Conservation (phyloP, 2,113 vertebrate genomes). For the Ardeotis arabs region DNA sequence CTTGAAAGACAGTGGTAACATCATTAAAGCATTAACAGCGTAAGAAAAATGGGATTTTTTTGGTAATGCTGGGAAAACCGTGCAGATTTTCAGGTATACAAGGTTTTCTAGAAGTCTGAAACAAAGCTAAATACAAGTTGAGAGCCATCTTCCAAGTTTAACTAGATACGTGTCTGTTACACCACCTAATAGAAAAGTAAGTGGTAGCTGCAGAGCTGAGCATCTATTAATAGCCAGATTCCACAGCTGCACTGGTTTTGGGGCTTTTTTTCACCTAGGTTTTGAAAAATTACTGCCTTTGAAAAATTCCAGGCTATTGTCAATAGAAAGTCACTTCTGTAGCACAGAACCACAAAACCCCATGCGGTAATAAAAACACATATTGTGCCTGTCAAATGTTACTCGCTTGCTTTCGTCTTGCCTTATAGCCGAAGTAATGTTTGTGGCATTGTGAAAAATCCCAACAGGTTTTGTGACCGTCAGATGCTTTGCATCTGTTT, state of each 20-base stretch:
- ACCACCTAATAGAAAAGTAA: not conserved
- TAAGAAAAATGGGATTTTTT: not conserved
- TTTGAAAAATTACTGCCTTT: not conserved
- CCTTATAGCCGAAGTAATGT: not conserved
- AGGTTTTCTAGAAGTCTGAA: not conserved
- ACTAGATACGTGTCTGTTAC: not conserved
- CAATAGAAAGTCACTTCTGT: not conserved
- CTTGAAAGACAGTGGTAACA: accelerated
- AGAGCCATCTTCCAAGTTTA: not conserved
- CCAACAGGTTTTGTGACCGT: not conserved
- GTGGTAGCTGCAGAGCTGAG: not conserved
- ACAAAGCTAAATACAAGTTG: not conserved
- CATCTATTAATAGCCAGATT: not conserved
- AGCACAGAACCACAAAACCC: not conserved
- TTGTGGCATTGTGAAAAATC: not conserved
- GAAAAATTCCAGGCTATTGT: slow-evolving; percentile 4
- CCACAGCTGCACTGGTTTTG: not conserved
- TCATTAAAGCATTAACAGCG: not conserved
- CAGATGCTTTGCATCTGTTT: slow-evolving; percentile 1
- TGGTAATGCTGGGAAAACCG: not conserved
- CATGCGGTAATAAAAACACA: not conserved
- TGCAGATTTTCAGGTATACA: not conserved
- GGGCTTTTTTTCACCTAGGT: not conserved
- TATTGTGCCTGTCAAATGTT: not conserved
- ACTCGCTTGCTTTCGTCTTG: not conserved